Conservation (phyloP, 2,888 invertebrate species). For the Lysandra bellargus region DNA sequence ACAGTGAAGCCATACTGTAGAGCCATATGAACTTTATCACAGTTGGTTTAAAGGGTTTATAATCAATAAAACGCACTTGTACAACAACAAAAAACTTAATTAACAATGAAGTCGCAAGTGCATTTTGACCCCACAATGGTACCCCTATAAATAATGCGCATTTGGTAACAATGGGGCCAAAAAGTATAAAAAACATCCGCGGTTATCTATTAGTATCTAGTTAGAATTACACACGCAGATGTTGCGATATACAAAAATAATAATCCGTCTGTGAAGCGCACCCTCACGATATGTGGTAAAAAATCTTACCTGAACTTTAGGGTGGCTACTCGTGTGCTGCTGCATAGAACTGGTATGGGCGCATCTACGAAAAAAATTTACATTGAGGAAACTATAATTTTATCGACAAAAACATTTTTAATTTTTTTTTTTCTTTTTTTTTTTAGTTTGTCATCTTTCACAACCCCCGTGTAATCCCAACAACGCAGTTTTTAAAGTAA, state of each 20-base stretch:
- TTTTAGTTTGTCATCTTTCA: not conserved
- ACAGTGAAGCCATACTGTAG: not conserved
- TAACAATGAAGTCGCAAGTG: slow-evolving; percentile 74
- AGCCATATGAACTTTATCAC: slow-evolving; percentile 13
- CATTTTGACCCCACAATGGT: slow-evolving; percentile 53
- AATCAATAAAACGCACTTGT: slow-evolving; percentile 54
- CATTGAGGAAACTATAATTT: too few species aligned
- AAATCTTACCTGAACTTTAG: slow-evolving; percentile 51
- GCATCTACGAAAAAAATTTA: too few species aligned
- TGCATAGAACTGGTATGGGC: too few species aligned
- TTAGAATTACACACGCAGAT: slow-evolving; percentile 75
- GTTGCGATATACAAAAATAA: slow-evolving; percentile 64
- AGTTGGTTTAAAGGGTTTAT: slow-evolving; percentile 6
- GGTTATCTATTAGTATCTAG: slow-evolving; percentile 80
- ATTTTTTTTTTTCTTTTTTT: not conserved
- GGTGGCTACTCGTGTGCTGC: not conserved
- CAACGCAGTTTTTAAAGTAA: not conserved
- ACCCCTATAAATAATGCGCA: slow-evolving; percentile 75
- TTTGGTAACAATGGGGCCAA: slow-evolving; percentile 75
- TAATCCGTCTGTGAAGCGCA: slow-evolving; percentile 58
- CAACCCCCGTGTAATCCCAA: not conserved
- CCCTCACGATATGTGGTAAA: slow-evolving; percentile 43
- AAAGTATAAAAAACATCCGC: slow-evolving; percentile 78
- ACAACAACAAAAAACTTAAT: slow-evolving; percentile 53
- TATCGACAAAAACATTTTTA: too few species aligned